These are phyloP conservation scores for Acrossocheilus wenchowensis DNA, from an alignment of 2,797 vertebrate genomes.

Conservation along the genomic window DNA sequence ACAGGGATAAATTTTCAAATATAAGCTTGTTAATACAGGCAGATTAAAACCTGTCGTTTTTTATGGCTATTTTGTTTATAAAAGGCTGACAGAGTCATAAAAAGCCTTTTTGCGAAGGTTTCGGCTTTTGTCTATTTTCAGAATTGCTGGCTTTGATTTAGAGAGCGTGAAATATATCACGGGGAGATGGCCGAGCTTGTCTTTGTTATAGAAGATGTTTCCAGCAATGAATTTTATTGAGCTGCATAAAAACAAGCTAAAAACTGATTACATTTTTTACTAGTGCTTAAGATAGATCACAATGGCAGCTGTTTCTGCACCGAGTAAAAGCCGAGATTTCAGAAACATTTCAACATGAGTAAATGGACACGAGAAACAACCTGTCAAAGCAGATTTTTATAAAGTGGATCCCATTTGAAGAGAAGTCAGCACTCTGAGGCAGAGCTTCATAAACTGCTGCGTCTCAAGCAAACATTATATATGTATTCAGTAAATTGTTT, in stretches of 20 bases:
- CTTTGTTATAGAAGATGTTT: conserved; percentile 57
- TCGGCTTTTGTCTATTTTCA: conserved; percentile 42
- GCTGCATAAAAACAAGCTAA: conserved; percentile 63
- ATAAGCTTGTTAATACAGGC: conserved; percentile 50
- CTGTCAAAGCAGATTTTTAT: not conserved
- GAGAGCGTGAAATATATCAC: conserved; percentile 53
- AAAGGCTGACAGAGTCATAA: conserved; percentile 47
- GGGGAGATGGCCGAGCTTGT: conserved; percentile 39
- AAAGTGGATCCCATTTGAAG: not conserved
- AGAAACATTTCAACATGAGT: conserved; percentile 34
- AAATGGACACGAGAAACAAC: not conserved
- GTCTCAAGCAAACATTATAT: no score
- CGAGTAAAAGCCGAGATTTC: conserved; percentile 39
- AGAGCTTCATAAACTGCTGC: not conserved
- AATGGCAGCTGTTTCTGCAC: conserved; percentile 37
- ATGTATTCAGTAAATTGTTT: not conserved
- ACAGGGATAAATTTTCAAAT: conserved; percentile 45
- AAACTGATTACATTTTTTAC: conserved; percentile 65
- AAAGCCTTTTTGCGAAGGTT: conserved; percentile 47
- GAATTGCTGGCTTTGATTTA: conserved; percentile 47
- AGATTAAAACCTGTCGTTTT: conserved; percentile 53
- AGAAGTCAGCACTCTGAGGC: not conserved
- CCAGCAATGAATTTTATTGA: conserved; percentile 60
- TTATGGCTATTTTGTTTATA: conserved; percentile 59
- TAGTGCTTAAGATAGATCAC: conserved; percentile 48